These are phyloP conservation scores for Cosmorhoe ocellata DNA, from an alignment of 2,888 invertebrate genomes.

Conservation along the genomic window DNA sequence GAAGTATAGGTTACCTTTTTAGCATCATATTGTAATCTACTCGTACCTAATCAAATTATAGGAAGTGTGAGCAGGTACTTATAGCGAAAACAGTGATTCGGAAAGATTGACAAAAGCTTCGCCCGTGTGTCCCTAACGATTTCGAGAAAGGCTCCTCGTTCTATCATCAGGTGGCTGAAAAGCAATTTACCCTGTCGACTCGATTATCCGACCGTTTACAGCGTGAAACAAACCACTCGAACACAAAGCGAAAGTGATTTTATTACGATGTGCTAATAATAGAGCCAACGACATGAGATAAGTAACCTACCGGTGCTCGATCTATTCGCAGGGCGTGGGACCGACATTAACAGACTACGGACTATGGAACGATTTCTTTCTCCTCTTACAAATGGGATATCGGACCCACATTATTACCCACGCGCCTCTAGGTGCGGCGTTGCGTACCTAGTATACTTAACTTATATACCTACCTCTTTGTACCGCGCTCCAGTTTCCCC, in stretches of 20 bases:
- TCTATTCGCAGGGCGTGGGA: conserved; percentile 33
- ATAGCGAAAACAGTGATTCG: conserved; percentile 14
- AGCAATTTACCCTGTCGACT: conserved; percentile 46
- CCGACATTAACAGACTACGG: conserved; percentile 52
- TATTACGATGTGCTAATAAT: conserved; percentile 36
- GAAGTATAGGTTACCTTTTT: too few relatives aligned
- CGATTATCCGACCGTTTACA: conserved; percentile 39
- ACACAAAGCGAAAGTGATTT: conserved; percentile 43
- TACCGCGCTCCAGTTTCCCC: conserved; percentile 26
- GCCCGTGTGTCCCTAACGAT: conserved; percentile 31
- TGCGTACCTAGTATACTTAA: conserved; percentile 13
- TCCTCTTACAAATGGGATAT: conserved; percentile 60
- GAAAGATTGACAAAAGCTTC: conserved; percentile 24
- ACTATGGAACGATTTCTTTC: conserved; percentile 49
- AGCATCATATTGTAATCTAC: too few relatives aligned
- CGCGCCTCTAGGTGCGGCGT: conserved; percentile 19
- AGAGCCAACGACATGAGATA: conserved; percentile 33
- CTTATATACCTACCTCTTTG: conserved; percentile 26
- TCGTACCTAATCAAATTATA: too few relatives aligned
- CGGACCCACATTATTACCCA: conserved; percentile 54
- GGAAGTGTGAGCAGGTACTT: not conserved
- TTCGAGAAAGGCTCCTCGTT: conserved; percentile 29
- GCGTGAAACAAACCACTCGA: conserved; percentile 42
- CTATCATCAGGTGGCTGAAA: conserved; percentile 45
- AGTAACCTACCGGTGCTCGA: conserved; percentile 27